phyloP scores from a whole-genome alignment of 2,113 vertebrate species.

The Cochlearius cochlearius region DNA sequence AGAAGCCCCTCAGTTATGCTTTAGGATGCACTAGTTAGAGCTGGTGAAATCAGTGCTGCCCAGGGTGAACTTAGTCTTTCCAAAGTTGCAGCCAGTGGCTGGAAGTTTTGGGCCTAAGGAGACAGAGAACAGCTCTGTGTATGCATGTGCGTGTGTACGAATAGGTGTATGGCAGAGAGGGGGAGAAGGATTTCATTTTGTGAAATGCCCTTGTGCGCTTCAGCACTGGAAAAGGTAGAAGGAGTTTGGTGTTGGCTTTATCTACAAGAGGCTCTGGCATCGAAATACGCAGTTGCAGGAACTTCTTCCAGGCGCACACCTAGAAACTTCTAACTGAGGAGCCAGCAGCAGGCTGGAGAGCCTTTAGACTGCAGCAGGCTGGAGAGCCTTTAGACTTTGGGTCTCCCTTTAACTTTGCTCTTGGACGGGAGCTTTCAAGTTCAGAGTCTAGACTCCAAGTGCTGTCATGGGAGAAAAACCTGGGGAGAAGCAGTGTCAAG shows the following conservation, averaged over 20 bases:
- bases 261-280: neutral
- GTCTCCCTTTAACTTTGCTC: neutral
- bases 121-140: neutral
- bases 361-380: neutral
- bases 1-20: neutral
- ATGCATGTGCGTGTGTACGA: neutral
- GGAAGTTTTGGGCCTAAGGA: neutral
- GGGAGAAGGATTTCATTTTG: neutral
- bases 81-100: accelerated
- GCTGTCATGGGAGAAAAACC: neutral
- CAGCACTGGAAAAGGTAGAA: neutral
- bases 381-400: neutral
- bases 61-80: neutral
- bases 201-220: neutral
- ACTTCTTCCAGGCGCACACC: neutral
- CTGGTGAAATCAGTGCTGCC: neutral
- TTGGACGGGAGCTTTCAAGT: neutral
- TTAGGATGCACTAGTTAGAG: neutral
- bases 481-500: neutral
- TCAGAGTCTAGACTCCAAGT: neutral
- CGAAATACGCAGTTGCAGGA: neutral
- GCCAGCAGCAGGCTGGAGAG: neutral
- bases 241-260: neutral
- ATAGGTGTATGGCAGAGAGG: neutral
- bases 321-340: neutral